A percentile compares a stretch with the other conserved stretches of the same genome.
Evolutionary conservation across 37 sponge, comb jelly and placozoan species (phyloP).

Genomic region (Oopsacas minuta): DNA sequence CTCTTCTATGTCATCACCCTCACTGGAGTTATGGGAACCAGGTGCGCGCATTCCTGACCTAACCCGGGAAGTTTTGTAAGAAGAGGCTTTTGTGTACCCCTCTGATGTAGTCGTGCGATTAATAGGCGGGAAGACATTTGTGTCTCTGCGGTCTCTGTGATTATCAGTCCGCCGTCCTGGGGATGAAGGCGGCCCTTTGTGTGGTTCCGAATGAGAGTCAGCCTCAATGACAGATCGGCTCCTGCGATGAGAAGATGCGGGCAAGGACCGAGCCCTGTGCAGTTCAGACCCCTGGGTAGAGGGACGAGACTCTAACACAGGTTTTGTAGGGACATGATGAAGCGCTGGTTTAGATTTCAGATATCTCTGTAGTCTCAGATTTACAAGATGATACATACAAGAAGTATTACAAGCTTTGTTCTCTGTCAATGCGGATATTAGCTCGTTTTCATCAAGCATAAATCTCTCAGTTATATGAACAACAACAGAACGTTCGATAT

Average conservation of each 20-base stretch:
- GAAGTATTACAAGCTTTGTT: constrained; percentile 14
- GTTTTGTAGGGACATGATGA: not conserved
- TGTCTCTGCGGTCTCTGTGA: not conserved
- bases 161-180: not conserved
- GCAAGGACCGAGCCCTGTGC: not conserved
- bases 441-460: not conserved
- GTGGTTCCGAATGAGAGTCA: not conserved
- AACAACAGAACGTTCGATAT: constrained; percentile 44
- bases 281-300: not conserved
- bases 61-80: not conserved
- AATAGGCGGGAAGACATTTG: not conserved
- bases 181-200: not conserved
- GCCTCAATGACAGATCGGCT: not conserved
- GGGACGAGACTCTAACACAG: not conserved
- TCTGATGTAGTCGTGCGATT: not conserved
- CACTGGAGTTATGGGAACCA: not conserved
- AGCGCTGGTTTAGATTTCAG: not conserved
- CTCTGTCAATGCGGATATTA: not conserved
- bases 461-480: constrained; percentile 39
- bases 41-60: not conserved
- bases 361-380: constrained; percentile 35
- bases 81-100: not conserved
- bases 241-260: not conserved
- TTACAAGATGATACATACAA: constrained; percentile 49
- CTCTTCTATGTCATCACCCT: not conserved